Evolutionary conservation across 2,797 vertebrate genomes (phyloP), one percentile per base, ranked within the genome.

Genomic region (Protosalanx chinensis): DNA sequence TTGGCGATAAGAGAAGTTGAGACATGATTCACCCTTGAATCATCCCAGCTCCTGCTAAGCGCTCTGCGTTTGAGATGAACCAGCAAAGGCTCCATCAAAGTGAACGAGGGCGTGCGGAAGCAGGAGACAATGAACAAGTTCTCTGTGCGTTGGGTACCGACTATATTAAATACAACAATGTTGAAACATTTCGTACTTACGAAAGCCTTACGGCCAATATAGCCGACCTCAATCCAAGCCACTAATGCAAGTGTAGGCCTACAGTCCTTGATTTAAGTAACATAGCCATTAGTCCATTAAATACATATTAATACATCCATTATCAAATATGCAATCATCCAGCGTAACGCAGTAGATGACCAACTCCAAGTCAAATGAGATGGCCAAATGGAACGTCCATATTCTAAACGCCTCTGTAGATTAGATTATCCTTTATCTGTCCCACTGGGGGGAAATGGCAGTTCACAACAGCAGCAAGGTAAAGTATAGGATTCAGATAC

Each of bases 21-120:
- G 79, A 81, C 56, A 80, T 79, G 84, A 86, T 80, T 85, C 80
- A 85, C 73, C 72, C 73, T 73, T 59, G 83, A 81, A 81, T 85
- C 76, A 82, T 80, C 70, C 75, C 32, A 64, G 69, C 75, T 81
- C 80, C 72, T 79, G 67, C 75, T 81, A 76, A 85, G 78, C 76
- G 75, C 71, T 79, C 76, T 68, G 41, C 35, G 64, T 72, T 76
- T 75, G 37, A 73, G 70, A 67, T 67, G 74, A 64, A 77, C 74
- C 6, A 62, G 32, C 72, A 79, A 83, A 77, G 64, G 69, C 71
- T 56, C 60, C 72, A 73, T 81, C 76, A 79, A 80, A 85, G 74
- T 65, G 79, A 82, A 77, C 81, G 72, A 69, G 77, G 56, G 23
- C 57, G 62, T 75, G 72, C 72, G 68, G 76, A 76, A 79, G 80